Evolutionary conservation across 2,797 vertebrate genomes (phyloP), one percentile per base, ranked within the genome.

Genomic region (Melopsittacus undulatus): DNA sequence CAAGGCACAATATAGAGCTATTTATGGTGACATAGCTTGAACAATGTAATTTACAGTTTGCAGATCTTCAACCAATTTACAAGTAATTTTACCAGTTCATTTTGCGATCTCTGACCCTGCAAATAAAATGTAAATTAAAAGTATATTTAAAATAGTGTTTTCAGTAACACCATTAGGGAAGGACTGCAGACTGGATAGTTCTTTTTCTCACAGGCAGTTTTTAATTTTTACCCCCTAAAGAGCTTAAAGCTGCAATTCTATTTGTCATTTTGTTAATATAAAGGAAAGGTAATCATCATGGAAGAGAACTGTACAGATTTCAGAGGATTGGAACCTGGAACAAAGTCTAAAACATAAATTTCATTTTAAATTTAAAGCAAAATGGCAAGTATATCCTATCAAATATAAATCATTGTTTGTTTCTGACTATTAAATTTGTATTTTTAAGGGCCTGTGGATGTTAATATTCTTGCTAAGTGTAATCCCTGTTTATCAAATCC

Each of bases 401-500:
- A 73, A 63, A 69, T 75, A 23, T 73, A 64, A 92, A 90, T 54
- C 75, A 19, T 4, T 49, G 32, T 52, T 42, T 45, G 19, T 63
- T 93, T 96, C 83, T 97, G 81, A 89, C 59, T 75, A 27, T 88
- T 4, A 13, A 91, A 97, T 92, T 94, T 93, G 64, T 89, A 34
- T 93, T 93, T 94, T 97, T 93, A 98, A 99, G 99, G 99, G 84
- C 98, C 99, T 1, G 97, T 99, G 86, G 99, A 99, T 95, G 83
- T 99, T 81, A 98, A 64, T 84, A 99, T 99, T 96, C 98, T 99
- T 95, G 99, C 99, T 40, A 99, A 99, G 95, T 99, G 99, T 96
- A 98, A 99, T 42, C 99, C 99, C 9, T 99, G 99, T 93, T 97
- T 99, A 82, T 99, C 99, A 54, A 99, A 98, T 94, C 99, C 99